These are phyloP conservation scores for Colletes collaris DNA, from an alignment of 2,888 invertebrate genomes.

Conservation along the genomic window DNA sequence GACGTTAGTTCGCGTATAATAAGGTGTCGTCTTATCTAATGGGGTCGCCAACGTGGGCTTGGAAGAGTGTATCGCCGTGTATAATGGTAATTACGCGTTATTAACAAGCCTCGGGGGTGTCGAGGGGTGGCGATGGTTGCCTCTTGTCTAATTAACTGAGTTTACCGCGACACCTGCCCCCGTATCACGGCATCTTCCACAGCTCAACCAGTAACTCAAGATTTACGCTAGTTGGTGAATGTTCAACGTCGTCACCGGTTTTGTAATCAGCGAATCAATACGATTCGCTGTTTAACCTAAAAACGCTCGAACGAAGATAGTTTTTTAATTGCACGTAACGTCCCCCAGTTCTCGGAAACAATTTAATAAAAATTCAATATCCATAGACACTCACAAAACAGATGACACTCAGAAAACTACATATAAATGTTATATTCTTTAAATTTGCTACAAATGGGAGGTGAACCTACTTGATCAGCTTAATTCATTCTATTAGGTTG, in stretches of 20 bases:
- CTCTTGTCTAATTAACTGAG: constrained; percentile 84
- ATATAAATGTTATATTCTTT: too few relatives aligned
- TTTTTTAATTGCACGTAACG: too few relatives aligned
- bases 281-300: not conserved
- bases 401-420: too few relatives aligned
- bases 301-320: too few relatives aligned
- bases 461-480: too few relatives aligned
- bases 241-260: constrained; percentile 42
- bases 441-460: too few relatives aligned
- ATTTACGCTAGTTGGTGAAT: constrained; percentile 74
- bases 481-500: too few relatives aligned
- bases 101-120: constrained; percentile 82
- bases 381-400: too few relatives aligned
- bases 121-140: constrained; percentile 79
- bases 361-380: too few relatives aligned
- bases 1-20: constrained; percentile 78
- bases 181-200: constrained; percentile 80
- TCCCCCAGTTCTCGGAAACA: too few relatives aligned
- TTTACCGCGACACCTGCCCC: constrained; percentile 83
- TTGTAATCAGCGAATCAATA: constrained; percentile 38
- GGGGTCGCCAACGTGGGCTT: constrained; percentile 78
- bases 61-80: constrained; percentile 83
- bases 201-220: constrained; percentile 81
- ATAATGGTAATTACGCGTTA: constrained; percentile 83
- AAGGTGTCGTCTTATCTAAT: constrained; percentile 83